Percentiles rank a stretch among this genome's conserved stretches.
These are phyloP conservation scores for Hirtodrosophila cameraria DNA, from an alignment of 2,888 invertebrate genomes.

Conservation along the genomic window DNA sequence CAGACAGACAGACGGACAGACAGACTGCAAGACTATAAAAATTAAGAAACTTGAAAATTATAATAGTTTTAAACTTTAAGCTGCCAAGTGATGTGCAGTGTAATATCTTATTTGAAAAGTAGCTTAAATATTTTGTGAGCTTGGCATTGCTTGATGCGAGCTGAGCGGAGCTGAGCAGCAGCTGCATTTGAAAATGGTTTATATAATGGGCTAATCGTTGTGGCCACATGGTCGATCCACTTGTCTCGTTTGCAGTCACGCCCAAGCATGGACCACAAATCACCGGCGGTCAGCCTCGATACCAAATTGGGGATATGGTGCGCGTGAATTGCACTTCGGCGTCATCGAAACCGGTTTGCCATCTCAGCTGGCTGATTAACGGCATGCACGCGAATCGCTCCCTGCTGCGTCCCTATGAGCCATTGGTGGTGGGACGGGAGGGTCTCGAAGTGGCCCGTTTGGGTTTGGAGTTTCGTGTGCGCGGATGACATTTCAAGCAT, in stretches of 20 bases:
- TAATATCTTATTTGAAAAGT: too few relatives aligned
- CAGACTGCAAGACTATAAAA: too few relatives aligned
- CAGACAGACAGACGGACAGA: too few relatives aligned
- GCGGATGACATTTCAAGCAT: slow-evolving; percentile 91
- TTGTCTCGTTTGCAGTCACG: slow-evolving; percentile 86
- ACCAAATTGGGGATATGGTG: slow-evolving; percentile 92
- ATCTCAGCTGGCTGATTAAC: slow-evolving; percentile 94
- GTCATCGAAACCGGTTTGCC: slow-evolving; percentile 92
- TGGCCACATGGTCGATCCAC: slow-evolving; percentile 23
- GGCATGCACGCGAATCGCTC: slow-evolving; percentile 89
- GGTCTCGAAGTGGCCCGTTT: slow-evolving; percentile 90
- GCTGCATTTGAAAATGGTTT: background rate
- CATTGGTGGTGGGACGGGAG: slow-evolving; percentile 86
- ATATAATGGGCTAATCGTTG: slow-evolving; percentile 41
- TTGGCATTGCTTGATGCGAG: too few relatives aligned
- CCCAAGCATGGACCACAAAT: slow-evolving; percentile 93
- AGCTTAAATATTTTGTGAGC: too few relatives aligned
- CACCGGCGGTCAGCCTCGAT: slow-evolving; percentile 91
- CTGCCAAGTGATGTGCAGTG: too few relatives aligned
- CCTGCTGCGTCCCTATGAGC: slow-evolving; percentile 85
- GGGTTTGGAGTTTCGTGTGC: slow-evolving; percentile 92
- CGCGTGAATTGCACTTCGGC: slow-evolving; percentile 94
- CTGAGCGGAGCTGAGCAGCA: background rate
- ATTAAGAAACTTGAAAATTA: too few relatives aligned
- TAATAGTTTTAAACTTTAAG: too few relatives aligned